These are phyloP conservation scores for Porites cylindrica DNA, from an alignment of 92 coral and sea anemone species.

Conservation along the genomic window DNA sequence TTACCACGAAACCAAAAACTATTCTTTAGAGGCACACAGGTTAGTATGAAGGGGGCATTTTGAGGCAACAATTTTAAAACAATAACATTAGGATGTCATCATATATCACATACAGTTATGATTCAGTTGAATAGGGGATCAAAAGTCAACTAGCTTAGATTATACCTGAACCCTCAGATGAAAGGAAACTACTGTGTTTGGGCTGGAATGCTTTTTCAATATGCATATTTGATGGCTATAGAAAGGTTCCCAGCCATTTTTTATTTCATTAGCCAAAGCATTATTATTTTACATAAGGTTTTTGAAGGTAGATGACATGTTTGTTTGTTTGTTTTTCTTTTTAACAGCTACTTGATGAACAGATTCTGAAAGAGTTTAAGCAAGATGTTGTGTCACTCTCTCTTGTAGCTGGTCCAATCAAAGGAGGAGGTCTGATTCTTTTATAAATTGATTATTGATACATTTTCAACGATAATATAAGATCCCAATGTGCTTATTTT, in stretches of 20 bases:
- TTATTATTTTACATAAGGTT: not conserved
- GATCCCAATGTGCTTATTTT: too few relatives aligned
- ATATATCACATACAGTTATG: too few relatives aligned
- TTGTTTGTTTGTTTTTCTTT: not conserved
- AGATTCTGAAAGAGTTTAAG: not conserved
- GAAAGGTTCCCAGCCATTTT: too few relatives aligned
- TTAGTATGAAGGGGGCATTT: not conserved
- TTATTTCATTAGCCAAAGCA: too few relatives aligned
- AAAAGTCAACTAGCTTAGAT: too few relatives aligned
- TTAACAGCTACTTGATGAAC: slow-evolving; percentile 4
- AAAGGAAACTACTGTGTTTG: too few relatives aligned
- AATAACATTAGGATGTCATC: too few relatives aligned
- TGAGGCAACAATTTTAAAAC: not conserved
- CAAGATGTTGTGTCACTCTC: not conserved
- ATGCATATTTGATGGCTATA: too few relatives aligned
- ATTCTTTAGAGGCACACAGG: not conserved
- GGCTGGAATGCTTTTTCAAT: too few relatives aligned
- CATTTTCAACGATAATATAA: not conserved
- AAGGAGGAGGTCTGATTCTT: slow-evolving; percentile 16
- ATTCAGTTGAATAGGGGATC: too few relatives aligned
- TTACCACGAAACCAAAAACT: slow-evolving; percentile 15
- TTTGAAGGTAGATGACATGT: not conserved
- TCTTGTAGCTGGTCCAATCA: slow-evolving; percentile 14
- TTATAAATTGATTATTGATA: not conserved
- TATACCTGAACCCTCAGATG: too few relatives aligned